A percentile compares a stretch with the other conserved stretches of the same genome.
Evolutionary conservation across 2,797 vertebrate species (phyloP).

Genomic region (Chanos chanos): DNA sequence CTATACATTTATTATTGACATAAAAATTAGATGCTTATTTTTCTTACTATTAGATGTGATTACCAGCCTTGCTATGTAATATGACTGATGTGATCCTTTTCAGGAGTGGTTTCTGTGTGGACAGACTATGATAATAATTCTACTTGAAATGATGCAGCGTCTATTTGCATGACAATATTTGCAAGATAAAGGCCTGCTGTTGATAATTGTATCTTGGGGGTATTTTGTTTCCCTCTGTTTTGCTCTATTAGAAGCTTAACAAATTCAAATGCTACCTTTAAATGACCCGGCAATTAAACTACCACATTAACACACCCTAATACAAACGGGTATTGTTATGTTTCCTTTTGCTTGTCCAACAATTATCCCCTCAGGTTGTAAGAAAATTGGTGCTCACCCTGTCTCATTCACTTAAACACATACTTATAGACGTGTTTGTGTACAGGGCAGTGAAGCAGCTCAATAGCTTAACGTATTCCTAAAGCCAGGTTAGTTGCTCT

Average conservation of each 20-base stretch:
- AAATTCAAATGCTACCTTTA: conserved; percentile 14
- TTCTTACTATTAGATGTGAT: no score
- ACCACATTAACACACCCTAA: conserved; percentile 30
- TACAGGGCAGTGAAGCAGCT: conserved; percentile 21
- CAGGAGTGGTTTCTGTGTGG: conserved; percentile 15
- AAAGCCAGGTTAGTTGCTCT: conserved; percentile 15
- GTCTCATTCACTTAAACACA: background rate
- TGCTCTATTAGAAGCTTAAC: conserved; percentile 17
- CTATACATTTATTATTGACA: no score
- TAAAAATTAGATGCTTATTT: no score
- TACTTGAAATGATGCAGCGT: background rate
- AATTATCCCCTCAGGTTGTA: conserved; percentile 9
- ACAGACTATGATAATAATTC: background rate
- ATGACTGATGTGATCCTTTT: background rate
- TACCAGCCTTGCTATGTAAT: no score
- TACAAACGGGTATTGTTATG: conserved; percentile 7
- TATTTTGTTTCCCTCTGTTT: conserved; percentile 23
- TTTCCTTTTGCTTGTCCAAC: conserved; percentile 15
- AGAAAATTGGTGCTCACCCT: background rate
- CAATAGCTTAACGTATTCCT: conserved; percentile 12
- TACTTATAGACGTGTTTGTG: background rate
- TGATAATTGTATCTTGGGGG: conserved; percentile 24
- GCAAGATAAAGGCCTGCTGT: conserved; percentile 14
- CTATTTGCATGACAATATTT: conserved; percentile 19
- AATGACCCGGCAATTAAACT: conserved; percentile 23